Conservation (phyloP, 1,140 invertebrate species). For the Mactra quadrangularis region DNA sequence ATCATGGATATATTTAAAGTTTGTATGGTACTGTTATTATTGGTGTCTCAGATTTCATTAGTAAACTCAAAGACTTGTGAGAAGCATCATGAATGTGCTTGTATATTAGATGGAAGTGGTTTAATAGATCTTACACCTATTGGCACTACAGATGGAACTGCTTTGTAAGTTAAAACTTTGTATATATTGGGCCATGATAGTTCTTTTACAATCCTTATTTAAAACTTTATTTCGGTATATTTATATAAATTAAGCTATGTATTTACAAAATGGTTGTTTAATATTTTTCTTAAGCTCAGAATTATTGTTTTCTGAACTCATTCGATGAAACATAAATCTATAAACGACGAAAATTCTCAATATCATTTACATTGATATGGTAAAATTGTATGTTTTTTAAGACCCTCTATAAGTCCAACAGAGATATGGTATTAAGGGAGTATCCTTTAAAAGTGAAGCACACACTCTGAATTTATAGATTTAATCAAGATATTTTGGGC, state of each 20-base stretch:
- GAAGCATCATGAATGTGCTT: slow-evolving; percentile 14
- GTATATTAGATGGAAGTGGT: slow-evolving; percentile 41
- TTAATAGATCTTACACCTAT: slow-evolving; percentile 36
- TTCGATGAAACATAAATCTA: no score
- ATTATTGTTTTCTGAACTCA: not conserved
- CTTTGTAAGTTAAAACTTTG: slow-evolving; percentile 16
- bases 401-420: no score
- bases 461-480: no score
- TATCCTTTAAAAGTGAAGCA: no score
- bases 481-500: no score
- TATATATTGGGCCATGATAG: not conserved
- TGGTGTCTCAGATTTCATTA: not conserved
- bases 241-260: not conserved
- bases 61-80: slow-evolving; percentile 7
- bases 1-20: no score
- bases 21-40: no score
- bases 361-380: no score
- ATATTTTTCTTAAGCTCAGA: not conserved
- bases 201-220: not conserved
- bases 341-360: no score
- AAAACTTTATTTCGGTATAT: not conserved
- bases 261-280: no score
- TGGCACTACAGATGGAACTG: slow-evolving; percentile 2
- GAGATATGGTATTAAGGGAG: no score
- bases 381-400: no score